A percentile compares a stretch with the other conserved stretches of the same genome.
Conservation (phyloP, 2,888 invertebrate species). For the Drosophila buzzatii region DNA sequence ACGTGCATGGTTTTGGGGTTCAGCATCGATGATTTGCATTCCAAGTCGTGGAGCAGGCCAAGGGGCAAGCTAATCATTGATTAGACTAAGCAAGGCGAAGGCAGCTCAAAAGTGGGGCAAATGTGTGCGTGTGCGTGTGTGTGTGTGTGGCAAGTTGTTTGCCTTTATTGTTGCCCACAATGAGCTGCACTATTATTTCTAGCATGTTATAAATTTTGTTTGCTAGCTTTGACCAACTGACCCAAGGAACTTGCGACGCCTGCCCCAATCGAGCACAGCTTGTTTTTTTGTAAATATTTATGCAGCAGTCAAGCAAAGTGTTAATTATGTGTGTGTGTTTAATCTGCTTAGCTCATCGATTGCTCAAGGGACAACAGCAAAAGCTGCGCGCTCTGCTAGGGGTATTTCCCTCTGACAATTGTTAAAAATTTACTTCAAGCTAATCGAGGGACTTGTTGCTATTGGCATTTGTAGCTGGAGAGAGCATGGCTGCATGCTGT, state of each 20-base stretch:
- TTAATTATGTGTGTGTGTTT: conserved; percentile 69
- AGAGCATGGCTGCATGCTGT: background rate
- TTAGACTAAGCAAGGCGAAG: conserved; percentile 60
- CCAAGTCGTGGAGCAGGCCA: conserved; percentile 43
- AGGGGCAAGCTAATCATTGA: conserved; percentile 69
- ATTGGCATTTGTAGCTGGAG: background rate
- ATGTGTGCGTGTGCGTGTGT: conserved; percentile 7
- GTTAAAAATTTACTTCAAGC: conserved; percentile 11
- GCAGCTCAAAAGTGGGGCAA: conserved; percentile 46
- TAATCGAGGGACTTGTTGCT: conserved; percentile 1
- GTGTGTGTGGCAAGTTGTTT: conserved; percentile 18
- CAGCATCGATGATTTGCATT: conserved; percentile 58
- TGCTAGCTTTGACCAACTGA: conserved; percentile 39
- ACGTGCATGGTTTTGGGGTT: conserved; percentile 6
- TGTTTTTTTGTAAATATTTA: conserved; percentile 62
- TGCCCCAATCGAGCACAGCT: background rate
- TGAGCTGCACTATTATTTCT: conserved; percentile 64
- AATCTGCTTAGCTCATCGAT: conserved; percentile 69
- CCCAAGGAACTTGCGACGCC: conserved; percentile 1
- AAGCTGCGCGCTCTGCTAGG: conserved; percentile 32
- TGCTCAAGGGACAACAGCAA: conserved; percentile 53
- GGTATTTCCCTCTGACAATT: conserved; percentile 1
- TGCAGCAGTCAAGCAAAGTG: conserved; percentile 69
- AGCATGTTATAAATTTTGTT: conserved; percentile 69
- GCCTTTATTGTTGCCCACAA: conserved; percentile 43